Percentiles rank a stretch among this genome's conserved stretches.
Evolutionary conservation across 2,113 vertebrate species (phyloP).

Genomic region (Pomatostomus ruficeps): DNA sequence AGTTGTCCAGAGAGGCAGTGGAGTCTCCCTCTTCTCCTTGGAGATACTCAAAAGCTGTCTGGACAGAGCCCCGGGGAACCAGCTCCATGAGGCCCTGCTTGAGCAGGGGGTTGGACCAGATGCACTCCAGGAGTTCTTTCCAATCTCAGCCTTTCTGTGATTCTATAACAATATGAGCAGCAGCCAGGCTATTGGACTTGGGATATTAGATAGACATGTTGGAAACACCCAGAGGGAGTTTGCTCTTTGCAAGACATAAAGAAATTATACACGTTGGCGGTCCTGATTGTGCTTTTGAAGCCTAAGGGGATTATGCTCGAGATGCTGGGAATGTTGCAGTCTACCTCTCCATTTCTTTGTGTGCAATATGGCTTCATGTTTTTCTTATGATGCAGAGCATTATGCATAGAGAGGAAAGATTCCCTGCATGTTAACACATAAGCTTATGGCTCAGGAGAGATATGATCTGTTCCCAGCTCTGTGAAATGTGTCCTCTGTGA

Average conservation of each 20-base stretch:
- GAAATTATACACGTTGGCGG: neutral
- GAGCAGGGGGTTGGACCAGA: neutral
- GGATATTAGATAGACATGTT: neutral
- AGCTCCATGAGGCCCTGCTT: neutral
- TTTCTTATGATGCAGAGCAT: neutral
- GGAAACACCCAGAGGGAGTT: rapidly evolving
- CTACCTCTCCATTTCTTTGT: neutral
- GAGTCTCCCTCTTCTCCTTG: neutral
- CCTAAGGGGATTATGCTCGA: neutral
- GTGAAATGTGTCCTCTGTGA: neutral
- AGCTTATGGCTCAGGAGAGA: neutral
- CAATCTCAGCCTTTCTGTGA: neutral
- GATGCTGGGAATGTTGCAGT: neutral
- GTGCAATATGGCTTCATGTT: neutral
- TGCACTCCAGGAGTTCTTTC: neutral
- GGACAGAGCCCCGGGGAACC: neutral
- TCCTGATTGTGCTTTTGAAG: neutral
- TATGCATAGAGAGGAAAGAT: neutral
- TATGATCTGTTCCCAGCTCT: neutral
- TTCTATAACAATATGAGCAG: neutral
- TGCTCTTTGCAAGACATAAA: neutral
- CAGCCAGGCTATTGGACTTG: neutral
- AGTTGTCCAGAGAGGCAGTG: neutral
- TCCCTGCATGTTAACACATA: neutral
- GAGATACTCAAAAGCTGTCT: neutral